A percentile compares a stretch with the other conserved stretches of the same genome.
These are phyloP conservation scores for Eubucco bourcierii DNA, from an alignment of 2,113 vertebrate genomes.

Conservation along the genomic window DNA sequence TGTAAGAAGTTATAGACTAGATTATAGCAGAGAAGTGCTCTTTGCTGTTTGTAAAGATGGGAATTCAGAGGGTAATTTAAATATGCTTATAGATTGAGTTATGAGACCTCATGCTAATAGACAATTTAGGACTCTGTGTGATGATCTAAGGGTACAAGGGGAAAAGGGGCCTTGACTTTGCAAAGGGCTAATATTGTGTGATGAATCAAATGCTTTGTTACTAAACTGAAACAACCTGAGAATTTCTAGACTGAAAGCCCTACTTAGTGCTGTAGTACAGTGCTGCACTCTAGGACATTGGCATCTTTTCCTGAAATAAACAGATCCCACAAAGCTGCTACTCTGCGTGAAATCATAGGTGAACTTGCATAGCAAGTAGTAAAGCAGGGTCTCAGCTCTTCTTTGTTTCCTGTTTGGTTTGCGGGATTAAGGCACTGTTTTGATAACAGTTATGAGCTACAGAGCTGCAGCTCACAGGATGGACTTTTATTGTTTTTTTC, in stretches of 20 bases:
- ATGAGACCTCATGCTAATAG: background rate
- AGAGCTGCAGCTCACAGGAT: constrained; percentile 14
- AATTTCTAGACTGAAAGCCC: constrained; percentile 49
- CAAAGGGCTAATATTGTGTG: constrained; percentile 3
- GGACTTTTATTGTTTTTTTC: background rate
- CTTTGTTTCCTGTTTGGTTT: constrained; percentile 68
- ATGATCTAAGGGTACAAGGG: background rate
- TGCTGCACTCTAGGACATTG: constrained; percentile 46
- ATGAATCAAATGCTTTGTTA: constrained; percentile 47
- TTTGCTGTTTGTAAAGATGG: background rate
- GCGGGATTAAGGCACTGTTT: constrained; percentile 44
- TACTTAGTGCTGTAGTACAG: constrained; percentile 4
- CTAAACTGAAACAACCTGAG: constrained; percentile 41
- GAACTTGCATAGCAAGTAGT: constrained; percentile 17
- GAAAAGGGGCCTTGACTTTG: constrained; percentile 9
- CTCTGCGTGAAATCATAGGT: constrained; percentile 58
- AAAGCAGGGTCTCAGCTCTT: background rate
- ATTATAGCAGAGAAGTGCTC: background rate
- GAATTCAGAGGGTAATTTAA: constrained; percentile 15
- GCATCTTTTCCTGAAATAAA: constrained; percentile 64
- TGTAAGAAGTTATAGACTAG: constrained; percentile 21
- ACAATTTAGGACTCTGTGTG: background rate
- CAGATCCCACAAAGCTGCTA: constrained; percentile 58
- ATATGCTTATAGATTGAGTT: constrained; percentile 8
- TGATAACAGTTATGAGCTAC: constrained; percentile 23